Percentiles rank a stretch among this genome's conserved stretches.
phyloP scores from a whole-genome alignment of 2,113 vertebrate species.

The Triplophysa tibetana region DNA sequence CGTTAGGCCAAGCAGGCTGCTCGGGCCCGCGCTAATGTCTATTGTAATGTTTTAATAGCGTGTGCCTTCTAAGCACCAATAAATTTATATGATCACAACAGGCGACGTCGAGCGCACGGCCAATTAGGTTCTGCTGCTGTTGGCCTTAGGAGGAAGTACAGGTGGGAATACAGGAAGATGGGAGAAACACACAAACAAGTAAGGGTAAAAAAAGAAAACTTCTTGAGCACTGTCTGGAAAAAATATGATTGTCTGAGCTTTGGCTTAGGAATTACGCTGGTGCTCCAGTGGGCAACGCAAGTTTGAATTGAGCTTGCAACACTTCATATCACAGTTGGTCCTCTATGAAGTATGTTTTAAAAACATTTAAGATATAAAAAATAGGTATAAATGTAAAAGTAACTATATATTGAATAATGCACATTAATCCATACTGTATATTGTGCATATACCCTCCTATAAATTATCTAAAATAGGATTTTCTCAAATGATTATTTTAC shows the following conservation, averaged over 20 bases:
- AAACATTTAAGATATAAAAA: too few species aligned
- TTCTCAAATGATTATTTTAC: too few species aligned
- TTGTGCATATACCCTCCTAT: too few species aligned
- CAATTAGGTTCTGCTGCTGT: conserved; percentile 79
- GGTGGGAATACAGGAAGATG: conserved; percentile 68
- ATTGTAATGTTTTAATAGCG: conserved; percentile 99
- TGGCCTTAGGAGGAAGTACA: conserved; percentile 34
- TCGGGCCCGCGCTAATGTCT: conserved; percentile 92
- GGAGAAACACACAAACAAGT: conserved; percentile 55
- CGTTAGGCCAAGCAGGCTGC: conserved; percentile 90
- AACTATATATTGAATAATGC: too few species aligned
- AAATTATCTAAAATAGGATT: too few species aligned
- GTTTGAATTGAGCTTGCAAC: not conserved
- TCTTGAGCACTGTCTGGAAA: not conserved
- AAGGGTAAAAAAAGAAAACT: not conserved
- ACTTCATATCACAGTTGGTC: not conserved
- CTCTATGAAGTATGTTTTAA: too few species aligned
- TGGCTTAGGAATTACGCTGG: too few species aligned
- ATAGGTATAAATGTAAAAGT: too few species aligned
- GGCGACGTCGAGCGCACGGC: conserved; percentile 86
- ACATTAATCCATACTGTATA: too few species aligned
- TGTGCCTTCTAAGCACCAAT: conserved; percentile 93
- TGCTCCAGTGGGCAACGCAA: too few species aligned
- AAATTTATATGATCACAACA: conserved; percentile 95
- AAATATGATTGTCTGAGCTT: too few species aligned